A percentile compares a stretch with the other conserved stretches of the same genome.
Evolutionary conservation across 2,888 invertebrate species (phyloP).

Genomic region (Standfussiana lucernea): DNA sequence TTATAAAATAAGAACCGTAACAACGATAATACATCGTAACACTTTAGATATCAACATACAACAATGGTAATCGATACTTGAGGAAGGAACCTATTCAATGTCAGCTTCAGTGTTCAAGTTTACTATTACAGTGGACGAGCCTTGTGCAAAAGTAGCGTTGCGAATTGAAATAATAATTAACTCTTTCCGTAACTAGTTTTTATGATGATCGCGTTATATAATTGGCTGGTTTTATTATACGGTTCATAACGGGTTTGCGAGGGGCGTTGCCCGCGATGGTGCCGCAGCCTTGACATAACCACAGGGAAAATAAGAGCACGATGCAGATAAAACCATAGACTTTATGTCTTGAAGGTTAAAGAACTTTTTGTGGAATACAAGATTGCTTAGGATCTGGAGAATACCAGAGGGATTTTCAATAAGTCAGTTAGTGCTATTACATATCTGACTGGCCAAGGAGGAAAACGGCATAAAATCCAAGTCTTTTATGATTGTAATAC

Average conservation of each 20-base stretch:
- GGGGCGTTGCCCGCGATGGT: conserved; percentile 61
- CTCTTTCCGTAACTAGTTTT: conserved; percentile 63
- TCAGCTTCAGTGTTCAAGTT: conserved; percentile 66
- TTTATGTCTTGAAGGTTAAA: background rate
- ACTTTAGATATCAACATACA: conserved; percentile 59
- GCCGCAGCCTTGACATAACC: conserved; percentile 43
- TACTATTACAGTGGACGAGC: conserved; percentile 57
- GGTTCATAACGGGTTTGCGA: conserved; percentile 40
- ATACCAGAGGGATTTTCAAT: conserved; percentile 1
- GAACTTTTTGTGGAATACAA: background rate
- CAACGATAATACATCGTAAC: conserved; percentile 53
- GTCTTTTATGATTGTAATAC: background rate
- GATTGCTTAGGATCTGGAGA: background rate
- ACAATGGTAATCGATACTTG: conserved; percentile 80
- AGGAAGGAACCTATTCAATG: conserved; percentile 74
- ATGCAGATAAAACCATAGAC: background rate
- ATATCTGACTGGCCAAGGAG: background rate
- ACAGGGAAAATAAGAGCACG: conserved; percentile 15
- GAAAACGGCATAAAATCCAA: background rate
- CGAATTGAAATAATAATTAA: conserved; percentile 61
- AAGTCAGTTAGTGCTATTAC: background rate
- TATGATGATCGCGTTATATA: conserved; percentile 56
- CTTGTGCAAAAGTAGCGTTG: conserved; percentile 50
- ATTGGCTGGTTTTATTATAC: conserved; percentile 51
- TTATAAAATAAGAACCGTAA: conserved; percentile 51